Percentiles rank a stretch among this genome's conserved stretches.
Evolutionary conservation across 2,113 vertebrate genomes (phyloP).

Genomic region (Microtus oregoni): DNA sequence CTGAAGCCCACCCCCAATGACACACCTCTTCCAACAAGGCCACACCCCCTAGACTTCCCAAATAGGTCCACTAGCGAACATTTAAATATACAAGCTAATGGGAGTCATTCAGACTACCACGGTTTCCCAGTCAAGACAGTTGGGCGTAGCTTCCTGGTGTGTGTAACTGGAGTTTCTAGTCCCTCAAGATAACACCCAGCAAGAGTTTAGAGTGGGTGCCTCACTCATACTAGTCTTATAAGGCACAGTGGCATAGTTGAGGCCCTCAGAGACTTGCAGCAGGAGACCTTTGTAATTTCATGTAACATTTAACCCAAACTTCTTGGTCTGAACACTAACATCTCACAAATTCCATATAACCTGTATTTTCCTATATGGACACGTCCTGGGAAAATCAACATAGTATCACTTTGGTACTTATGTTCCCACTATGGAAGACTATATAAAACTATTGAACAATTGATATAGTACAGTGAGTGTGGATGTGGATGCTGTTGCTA

Average conservation of each 20-base stretch:
- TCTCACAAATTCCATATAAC: slow-evolving; percentile 6
- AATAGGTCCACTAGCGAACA: neutral
- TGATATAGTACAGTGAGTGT: neutral
- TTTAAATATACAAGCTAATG: neutral
- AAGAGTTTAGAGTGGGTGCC: neutral
- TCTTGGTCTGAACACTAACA: neutral
- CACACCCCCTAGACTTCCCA: neutral
- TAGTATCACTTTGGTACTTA: neutral
- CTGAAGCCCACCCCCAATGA: neutral
- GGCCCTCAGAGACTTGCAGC: neutral
- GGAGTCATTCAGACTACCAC: neutral
- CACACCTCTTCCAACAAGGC: neutral
- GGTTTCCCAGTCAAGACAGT: neutral
- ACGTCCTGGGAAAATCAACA: neutral
- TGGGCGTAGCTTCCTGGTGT: neutral
- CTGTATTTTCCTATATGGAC: neutral
- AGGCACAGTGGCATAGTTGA: neutral
- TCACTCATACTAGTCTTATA: neutral
- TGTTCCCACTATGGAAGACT: neutral
- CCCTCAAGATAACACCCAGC: neutral
- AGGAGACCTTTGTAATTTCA: neutral
- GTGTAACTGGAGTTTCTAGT: neutral
- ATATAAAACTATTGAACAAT: neutral
- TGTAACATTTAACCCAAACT: neutral
- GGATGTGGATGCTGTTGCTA: neutral